Conservation (phyloP, 1,140 invertebrate species). For the Bombus soroeensis region DNA sequence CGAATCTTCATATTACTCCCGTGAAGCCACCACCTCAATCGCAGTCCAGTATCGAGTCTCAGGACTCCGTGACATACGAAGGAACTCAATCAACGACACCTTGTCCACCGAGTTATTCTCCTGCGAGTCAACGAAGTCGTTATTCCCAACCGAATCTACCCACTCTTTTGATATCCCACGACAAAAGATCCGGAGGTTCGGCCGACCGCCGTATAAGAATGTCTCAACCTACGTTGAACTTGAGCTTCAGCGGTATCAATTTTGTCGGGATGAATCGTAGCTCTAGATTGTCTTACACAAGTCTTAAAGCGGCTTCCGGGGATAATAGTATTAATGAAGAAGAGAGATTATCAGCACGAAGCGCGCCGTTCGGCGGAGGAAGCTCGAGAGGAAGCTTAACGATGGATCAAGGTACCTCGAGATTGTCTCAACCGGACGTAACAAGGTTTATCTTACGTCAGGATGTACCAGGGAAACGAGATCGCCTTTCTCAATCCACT, state of each 20-base stretch:
- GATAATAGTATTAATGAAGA: conserved; percentile 75
- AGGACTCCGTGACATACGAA: conserved; percentile 71
- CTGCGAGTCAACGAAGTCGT: conserved; percentile 76
- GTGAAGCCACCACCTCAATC: conserved; percentile 65
- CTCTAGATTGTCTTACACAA: conserved; percentile 73
- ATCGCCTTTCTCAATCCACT: conserved; percentile 78
- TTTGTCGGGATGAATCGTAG: conserved; percentile 69
- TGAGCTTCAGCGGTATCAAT: conserved; percentile 73
- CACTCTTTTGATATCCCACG: conserved; percentile 74
- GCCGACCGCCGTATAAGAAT: conserved; percentile 76
- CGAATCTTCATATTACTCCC: conserved; percentile 77
- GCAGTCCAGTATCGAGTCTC: conserved; percentile 75
- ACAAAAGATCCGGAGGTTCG: conserved; percentile 61
- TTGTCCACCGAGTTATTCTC: conserved; percentile 74
- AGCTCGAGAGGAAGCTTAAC: conserved; percentile 56
- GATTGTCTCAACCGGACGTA: conserved; percentile 67
- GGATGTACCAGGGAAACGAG: conserved; percentile 66
- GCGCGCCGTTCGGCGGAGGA: conserved; percentile 62
- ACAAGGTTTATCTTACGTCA: conserved; percentile 56
- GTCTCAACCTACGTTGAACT: conserved; percentile 78
- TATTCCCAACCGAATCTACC: conserved; percentile 79
- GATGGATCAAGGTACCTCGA: conserved; percentile 49
- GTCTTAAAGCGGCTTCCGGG: conserved; percentile 68
- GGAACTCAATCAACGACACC: conserved; percentile 68
- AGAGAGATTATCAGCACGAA: conserved; percentile 71